Base-by-base conservation (phyloP, 2,888 invertebrate species). In the Drosophila gaucha region DNA sequence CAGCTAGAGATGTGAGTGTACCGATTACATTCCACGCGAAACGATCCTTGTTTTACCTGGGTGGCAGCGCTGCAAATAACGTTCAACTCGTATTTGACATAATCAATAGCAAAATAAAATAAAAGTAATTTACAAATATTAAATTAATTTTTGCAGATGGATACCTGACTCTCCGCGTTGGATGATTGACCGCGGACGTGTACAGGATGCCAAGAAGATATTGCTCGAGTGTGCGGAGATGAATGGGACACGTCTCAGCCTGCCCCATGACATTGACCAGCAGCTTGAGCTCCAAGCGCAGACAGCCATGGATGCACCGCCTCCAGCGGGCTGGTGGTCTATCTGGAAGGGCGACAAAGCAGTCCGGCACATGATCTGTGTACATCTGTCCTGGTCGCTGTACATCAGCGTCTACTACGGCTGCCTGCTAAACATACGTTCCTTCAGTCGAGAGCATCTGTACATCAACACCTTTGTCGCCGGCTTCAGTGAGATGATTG, bases 81-180 rank as follows among this genome's bases (percentile, higher is more conserved):
- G n/a, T n/a, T n/a, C n/a, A 1, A 24, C 8, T n/a, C 14, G 14
- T 41, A 5, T 10, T 41, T 10, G 14, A 6, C 3, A 1, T 18
- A 44, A 44, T 8, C 26, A 18, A 3, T 12, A 2, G 1, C 10
- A 16, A 4, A 4, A 6, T 38, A 6, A 2, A 0, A 4, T n/a
- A 18, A 6, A 33, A 16, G 0, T 9, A 26, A 33, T 26, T 22
- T 31, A 18, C 9, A 14, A 41, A 24, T 1, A 10, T 18, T 6
- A 12, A 0, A 26, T 18, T 1, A 28, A 28, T 28, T 4, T 8
- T 57, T 63, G 0, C 36, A 92, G 91, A 79, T 92, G 91, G 91
- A 92, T 93, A 59, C 92, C 93, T 2, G 92, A 93, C 71, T 92
- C 92, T 2, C 92, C 93, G 5, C 90, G 92, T 41, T 93, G 93